Evolutionary conservation across 2,888 invertebrate species (phyloP).

Genomic region (Mayetiola destructor): DNA sequence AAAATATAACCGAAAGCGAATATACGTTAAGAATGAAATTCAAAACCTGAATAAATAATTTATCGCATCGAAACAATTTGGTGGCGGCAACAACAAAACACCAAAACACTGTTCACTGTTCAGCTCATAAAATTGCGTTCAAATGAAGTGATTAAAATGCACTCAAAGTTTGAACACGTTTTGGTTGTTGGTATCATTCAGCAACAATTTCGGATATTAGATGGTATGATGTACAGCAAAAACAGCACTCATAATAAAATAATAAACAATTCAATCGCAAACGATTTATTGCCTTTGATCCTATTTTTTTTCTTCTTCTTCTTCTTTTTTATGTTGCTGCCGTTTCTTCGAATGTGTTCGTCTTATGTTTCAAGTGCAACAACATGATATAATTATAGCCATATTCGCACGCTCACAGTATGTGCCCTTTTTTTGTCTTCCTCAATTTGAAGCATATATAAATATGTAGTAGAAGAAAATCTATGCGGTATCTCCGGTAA

Average conservation of each 20-base stretch:
- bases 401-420: slow-evolving; percentile 6
- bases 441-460: not conserved
- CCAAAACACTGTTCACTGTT: not conserved
- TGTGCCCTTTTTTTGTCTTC: not conserved
- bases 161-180: slow-evolving; percentile 5
- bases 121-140: not conserved
- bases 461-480: not conserved
- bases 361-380: slow-evolving; percentile 10
- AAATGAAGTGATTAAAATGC: slow-evolving; percentile 13
- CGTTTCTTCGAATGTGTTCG: not conserved
- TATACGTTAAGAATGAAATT: no score
- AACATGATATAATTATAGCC: slow-evolving; percentile 7
- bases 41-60: slow-evolving; percentile 10
- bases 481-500: not conserved
- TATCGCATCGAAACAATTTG: not conserved
- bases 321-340: not conserved
- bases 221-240: no score
- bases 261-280: slow-evolving; percentile 7
- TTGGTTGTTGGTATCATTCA: no score
- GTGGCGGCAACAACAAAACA: slow-evolving; percentile 1
- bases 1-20: not conserved
- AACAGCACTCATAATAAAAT: no score
- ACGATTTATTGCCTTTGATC: slow-evolving; percentile 5
- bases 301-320: not conserved
- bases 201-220: no score